Percentiles rank a stretch among this genome's conserved stretches.
Conservation (phyloP, 2,797 vertebrate genomes). For the Sebastes miniatus region DNA sequence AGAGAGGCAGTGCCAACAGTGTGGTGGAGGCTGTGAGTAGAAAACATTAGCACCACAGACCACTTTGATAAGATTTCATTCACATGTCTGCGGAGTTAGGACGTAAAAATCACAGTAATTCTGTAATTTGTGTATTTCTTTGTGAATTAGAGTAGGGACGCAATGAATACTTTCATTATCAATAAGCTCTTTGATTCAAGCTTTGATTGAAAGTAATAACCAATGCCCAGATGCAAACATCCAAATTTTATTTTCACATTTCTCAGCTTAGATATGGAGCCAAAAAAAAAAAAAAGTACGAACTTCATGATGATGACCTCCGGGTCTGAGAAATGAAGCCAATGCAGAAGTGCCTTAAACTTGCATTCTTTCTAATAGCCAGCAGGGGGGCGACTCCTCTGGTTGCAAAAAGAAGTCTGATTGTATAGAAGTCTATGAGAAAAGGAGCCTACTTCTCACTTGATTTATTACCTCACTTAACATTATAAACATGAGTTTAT, state of each 20-base stretch:
- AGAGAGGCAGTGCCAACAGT: slow-evolving; percentile 94
- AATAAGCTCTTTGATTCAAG: neutral
- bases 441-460: too few species aligned
- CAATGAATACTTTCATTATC: neutral
- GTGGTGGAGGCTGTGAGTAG: slow-evolving; percentile 95
- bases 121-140: neutral
- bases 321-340: too few species aligned
- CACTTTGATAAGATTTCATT: neutral
- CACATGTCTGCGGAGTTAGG: neutral
- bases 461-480: too few species aligned
- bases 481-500: too few species aligned
- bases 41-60: neutral
- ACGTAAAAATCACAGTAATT: neutral
- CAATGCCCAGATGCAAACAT: neutral
- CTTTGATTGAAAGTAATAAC: neutral
- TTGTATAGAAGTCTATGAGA: too few species aligned
- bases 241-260: neutral
- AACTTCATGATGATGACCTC: neutral
- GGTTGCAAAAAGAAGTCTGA: too few species aligned
- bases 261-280: neutral
- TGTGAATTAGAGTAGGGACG: neutral
- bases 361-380: too few species aligned
- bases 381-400: too few species aligned
- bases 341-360: too few species aligned
- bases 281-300: neutral